Evolutionary conservation across 2,888 invertebrate species (phyloP).

Genomic region (Lithophane leautieri): DNA sequence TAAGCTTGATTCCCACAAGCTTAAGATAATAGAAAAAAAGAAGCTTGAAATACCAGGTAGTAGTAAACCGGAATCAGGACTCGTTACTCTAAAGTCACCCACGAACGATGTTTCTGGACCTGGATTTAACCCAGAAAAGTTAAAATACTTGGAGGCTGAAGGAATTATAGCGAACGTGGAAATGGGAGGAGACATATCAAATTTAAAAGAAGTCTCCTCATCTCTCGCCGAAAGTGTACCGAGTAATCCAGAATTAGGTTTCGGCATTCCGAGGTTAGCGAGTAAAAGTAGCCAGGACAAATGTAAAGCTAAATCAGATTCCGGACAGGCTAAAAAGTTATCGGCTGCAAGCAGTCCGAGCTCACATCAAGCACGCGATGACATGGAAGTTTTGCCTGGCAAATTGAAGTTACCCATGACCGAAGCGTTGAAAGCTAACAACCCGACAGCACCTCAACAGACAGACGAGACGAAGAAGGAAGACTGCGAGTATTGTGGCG

Average conservation of each 20-base stretch:
- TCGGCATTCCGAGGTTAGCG: conserved; percentile 37
- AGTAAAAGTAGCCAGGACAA: not conserved
- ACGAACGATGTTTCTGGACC: not conserved
- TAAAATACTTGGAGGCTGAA: conserved; percentile 51
- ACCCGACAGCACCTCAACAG: not conserved
- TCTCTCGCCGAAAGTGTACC: conserved; percentile 34
- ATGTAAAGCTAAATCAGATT: not conserved
- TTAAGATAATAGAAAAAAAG: conserved; percentile 15
- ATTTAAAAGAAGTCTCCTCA: no score
- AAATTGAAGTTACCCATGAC: conserved; percentile 15
- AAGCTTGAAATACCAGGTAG: not conserved
- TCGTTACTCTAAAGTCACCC: not conserved
- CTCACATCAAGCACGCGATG: not conserved
- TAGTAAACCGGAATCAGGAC: not conserved
- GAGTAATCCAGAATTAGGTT: conserved; percentile 46
- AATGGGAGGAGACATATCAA: no score
- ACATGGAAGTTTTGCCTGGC: not conserved
- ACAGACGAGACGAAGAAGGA: not conserved
- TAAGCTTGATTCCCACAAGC: not conserved
- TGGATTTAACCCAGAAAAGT: conserved; percentile 44
- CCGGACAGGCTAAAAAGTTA: not conserved
- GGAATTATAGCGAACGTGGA: not conserved
- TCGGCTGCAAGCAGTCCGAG: no score
- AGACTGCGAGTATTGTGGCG: conserved; percentile 33
- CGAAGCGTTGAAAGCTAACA: not conserved